Evolutionary conservation across 1,140 invertebrate genomes (phyloP).

Genomic region (Anagrus nilaparvatae): DNA sequence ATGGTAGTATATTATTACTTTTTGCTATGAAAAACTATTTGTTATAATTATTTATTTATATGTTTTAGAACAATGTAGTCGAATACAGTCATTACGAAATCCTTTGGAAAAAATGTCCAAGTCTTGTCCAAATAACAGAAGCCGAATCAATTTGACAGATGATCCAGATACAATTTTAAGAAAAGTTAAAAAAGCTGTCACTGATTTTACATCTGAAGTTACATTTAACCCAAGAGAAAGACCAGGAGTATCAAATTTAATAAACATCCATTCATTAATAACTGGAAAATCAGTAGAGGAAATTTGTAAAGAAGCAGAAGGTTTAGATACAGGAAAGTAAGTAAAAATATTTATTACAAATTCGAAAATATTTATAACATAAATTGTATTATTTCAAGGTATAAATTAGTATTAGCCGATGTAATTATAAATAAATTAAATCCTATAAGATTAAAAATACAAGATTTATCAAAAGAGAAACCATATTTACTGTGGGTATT

Average conservation of each 20-base stretch:
- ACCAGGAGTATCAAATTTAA: conserved; percentile 82
- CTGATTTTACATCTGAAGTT: conserved; percentile 79
- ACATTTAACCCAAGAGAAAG: conserved; percentile 67
- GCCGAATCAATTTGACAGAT: conserved; percentile 75
- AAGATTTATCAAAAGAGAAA: conserved; percentile 48
- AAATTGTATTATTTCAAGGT: conserved; percentile 40
- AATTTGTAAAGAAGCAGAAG: conserved; percentile 57
- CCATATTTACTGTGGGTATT: conserved; percentile 59
- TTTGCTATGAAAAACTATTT: conserved; percentile 4
- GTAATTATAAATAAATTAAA: conserved; percentile 57
- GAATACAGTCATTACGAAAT: conserved; percentile 72
- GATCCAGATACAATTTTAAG: conserved; percentile 60
- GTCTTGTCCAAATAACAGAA: conserved; percentile 70
- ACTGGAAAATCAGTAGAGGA: conserved; percentile 57
- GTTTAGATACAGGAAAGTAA: conserved; percentile 63
- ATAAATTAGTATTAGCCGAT: conserved; percentile 69
- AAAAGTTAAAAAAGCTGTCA: conserved; percentile 87
- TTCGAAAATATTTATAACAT: conserved; percentile 11
- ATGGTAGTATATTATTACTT: conserved; percentile 35
- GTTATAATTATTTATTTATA: conserved; percentile 9
- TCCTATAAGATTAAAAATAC: conserved; percentile 59
- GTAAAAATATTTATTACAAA: conserved; percentile 15
- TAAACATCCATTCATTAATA: conserved; percentile 72
- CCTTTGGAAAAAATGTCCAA: conserved; percentile 97
- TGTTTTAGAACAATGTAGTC: conserved; percentile 44